Evolutionary conservation across 1,140 invertebrate genomes (phyloP), one percentile per base, ranked within the genome.

Genomic region (Ips nitidus): DNA sequence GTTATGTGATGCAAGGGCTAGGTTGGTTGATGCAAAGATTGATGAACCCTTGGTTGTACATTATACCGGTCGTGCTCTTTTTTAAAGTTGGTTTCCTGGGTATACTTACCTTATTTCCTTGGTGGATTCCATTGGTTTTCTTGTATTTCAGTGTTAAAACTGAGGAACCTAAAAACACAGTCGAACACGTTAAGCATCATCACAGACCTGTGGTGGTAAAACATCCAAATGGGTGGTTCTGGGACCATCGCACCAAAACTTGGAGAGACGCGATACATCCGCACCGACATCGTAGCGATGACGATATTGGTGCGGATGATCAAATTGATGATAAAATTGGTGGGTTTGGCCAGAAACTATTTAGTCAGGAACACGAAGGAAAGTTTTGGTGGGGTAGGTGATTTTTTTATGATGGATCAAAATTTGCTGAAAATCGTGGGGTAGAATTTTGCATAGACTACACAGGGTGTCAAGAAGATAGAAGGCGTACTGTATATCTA

Each of bases 211-310:
- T 79, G 5, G 71, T 75, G 4, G 66, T 80, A 4, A 75, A 78
- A 56, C 78, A 80, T 73, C 65, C 66, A 7, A 74, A 80, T 59
- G 78, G 77, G 4, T 80, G 79, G 79, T 80, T 75, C 69, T 80
- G 78, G 77, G 78, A 80, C 67, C 75, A 78, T 41, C 57, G 77
- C 2, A 77, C 77, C 0, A 76, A 80, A 72, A 78, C 74, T 38
- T 80, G 78, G 78, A 71, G 72, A 55, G 77, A 79, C 69, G 71
- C 79, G 8, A 56, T 64, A 39, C 73, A 78, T 65, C 72, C 50
- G 36, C 8, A 53, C 1, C 66, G 71, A 45, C 59, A 47, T 5
- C 70, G 61, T 62, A 66, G 69, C 8, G 45, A 61, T 8, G 66
- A 68, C 38, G 47, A 47, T 56, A 58, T 8, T 37, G 47, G 37